Conservation (phyloP, 1,140 invertebrate species). For the Sycobia sp. region DNA sequence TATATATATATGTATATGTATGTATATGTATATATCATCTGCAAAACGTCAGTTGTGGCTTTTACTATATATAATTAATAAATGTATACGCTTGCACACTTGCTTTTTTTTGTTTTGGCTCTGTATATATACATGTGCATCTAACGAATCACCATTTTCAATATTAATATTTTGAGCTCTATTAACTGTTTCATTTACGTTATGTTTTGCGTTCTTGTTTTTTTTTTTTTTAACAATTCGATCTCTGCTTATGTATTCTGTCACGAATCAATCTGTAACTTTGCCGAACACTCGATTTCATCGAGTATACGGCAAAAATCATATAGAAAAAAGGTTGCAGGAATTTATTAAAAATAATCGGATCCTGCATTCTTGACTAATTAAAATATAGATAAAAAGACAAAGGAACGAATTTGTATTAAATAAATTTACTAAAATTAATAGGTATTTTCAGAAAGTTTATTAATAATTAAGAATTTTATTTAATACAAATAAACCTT, state of each 20-base stretch:
- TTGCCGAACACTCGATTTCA: no score
- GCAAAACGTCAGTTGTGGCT: no score
- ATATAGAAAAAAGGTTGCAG: not conserved
- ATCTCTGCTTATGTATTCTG: constrained; percentile 14
- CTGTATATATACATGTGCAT: constrained; percentile 5
- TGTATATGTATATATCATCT: no score
- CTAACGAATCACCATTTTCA: constrained; percentile 13
- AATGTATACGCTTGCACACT: constrained; percentile 19
- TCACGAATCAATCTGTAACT: constrained; percentile 9
- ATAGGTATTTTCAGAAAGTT: constrained; percentile 8
- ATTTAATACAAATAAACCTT: constrained; percentile 1
- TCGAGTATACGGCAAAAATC: no score
- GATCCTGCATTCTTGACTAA: no score
- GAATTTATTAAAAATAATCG: not conserved
- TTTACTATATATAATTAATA: constrained; percentile 29
- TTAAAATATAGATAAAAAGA: no score
- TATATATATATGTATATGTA: no score
- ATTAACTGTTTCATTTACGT: constrained; percentile 11
- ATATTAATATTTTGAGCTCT: constrained; percentile 20
- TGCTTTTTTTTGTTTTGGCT: not conserved
- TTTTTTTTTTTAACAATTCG: constrained; percentile 8
- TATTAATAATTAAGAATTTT: not conserved
- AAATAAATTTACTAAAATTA: constrained; percentile 7
- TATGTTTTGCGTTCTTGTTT: not conserved
- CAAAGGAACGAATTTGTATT: not conserved